These are phyloP conservation scores for Globicephala melas DNA, from an alignment of 2,113 vertebrate genomes.

Conservation along the genomic window DNA sequence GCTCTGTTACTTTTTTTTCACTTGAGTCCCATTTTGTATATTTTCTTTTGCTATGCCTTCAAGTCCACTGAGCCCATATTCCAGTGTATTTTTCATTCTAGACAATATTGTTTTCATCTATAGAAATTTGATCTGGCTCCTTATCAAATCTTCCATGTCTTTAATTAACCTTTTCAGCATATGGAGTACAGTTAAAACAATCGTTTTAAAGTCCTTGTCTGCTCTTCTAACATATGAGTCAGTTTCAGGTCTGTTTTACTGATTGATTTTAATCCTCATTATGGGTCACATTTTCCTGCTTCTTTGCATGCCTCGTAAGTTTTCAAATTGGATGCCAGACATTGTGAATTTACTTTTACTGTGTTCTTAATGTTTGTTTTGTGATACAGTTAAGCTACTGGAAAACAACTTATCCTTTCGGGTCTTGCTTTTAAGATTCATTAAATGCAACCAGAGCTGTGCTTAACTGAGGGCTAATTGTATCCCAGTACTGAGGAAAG, in stretches of 20 bases:
- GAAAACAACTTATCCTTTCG: background rate
- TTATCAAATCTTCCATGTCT: background rate
- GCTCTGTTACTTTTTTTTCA: background rate
- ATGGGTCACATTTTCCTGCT: background rate
- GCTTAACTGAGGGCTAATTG: background rate
- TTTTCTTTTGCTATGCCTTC: background rate
- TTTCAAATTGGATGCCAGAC: background rate
- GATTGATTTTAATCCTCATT: background rate
- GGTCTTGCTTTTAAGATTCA: background rate
- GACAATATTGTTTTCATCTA: background rate
- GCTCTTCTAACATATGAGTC: background rate
- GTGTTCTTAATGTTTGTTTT: background rate
- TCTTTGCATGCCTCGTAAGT: background rate
- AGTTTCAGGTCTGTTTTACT: background rate
- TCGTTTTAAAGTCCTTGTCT: background rate
- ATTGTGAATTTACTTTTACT: background rate
- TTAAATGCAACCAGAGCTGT: background rate
- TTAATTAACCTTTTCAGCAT: background rate
- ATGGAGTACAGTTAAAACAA: background rate
- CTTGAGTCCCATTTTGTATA: background rate
- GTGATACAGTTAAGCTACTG: background rate
- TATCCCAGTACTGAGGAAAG: background rate
- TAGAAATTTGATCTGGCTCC: background rate
- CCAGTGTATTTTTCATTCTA: background rate
- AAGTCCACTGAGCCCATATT: background rate